Conservation (phyloP, 2,797 vertebrate species). For the Semotilus atromaculatus region DNA sequence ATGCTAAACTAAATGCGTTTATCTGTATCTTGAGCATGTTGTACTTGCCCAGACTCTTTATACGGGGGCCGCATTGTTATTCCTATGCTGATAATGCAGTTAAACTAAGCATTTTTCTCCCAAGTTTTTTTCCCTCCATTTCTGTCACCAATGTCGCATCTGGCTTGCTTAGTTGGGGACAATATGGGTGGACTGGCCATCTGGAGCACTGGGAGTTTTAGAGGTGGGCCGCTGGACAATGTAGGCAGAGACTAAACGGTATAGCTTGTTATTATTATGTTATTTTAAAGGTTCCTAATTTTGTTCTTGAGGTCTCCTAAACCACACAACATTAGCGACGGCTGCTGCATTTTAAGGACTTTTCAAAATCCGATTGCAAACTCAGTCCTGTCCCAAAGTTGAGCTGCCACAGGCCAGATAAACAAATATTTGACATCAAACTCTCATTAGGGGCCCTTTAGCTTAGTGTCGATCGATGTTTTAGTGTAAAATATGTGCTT, state of each 20-base stretch:
- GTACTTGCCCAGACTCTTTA: neutral
- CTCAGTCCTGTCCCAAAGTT: conserved; percentile 18
- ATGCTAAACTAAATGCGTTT: neutral
- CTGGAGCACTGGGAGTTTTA: too few relatives aligned
- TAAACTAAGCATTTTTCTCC: neutral
- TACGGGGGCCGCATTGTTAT: neutral
- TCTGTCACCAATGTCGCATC: neutral
- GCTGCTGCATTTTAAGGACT: conserved; percentile 23
- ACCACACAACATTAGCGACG: conserved; percentile 5
- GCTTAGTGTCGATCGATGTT: neutral
- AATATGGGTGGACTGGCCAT: too few relatives aligned
- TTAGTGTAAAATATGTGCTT: neutral
- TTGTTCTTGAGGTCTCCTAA: too few relatives aligned
- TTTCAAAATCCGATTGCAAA: neutral
- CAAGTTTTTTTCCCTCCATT: neutral
- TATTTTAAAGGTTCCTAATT: too few relatives aligned
- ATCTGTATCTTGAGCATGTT: neutral
- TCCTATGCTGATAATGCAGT: neutral
- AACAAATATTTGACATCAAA: conserved; percentile 75
- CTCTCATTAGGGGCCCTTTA: conserved; percentile 68
- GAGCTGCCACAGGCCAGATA: conserved; percentile 8
- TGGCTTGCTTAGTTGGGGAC: too few relatives aligned
- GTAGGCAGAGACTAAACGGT: too few relatives aligned
- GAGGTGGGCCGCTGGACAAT: too few relatives aligned
- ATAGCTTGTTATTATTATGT: too few relatives aligned